Evolutionary conservation across 2,113 vertebrate species (phyloP).

Genomic region (Psilopogon haemacephalus): DNA sequence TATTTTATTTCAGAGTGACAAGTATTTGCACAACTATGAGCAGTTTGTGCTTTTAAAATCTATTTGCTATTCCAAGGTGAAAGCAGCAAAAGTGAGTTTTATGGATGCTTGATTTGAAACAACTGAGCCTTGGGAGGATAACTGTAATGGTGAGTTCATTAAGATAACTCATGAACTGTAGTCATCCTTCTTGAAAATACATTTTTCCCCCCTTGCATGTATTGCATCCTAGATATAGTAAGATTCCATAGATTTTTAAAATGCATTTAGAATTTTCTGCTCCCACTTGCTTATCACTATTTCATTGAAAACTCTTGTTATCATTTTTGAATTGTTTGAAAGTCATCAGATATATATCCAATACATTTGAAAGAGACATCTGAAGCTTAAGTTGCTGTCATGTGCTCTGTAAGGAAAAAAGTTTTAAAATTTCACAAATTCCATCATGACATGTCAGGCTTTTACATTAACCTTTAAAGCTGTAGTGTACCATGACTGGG

Average conservation of each 20-base stretch:
- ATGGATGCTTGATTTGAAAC: neutral
- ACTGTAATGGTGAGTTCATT: neutral
- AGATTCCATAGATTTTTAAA: neutral
- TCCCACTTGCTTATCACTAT: neutral
- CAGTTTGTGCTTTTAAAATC: accelerated
- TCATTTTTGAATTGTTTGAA: conserved; percentile 8
- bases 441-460: neutral
- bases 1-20: too few relatives aligned
- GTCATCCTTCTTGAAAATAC: neutral
- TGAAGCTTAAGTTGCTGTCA: neutral
- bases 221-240: neutral
- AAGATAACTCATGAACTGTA: neutral
- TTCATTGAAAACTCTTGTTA: neutral
- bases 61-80: neutral
- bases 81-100: neutral
- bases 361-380: neutral
- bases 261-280: neutral
- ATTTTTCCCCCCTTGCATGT: neutral
- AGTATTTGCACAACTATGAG: neutral
- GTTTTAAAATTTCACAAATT: conserved; percentile 1
- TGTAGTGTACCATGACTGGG: neutral
- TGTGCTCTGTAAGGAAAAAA: neutral
- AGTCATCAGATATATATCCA: conserved; percentile 9
- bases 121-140: neutral
- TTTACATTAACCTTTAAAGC: neutral